A percentile compares a stretch with the other conserved stretches of the same genome.
Conservation (phyloP, 2,797 vertebrate species). For the Loris lydekkerianus region DNA sequence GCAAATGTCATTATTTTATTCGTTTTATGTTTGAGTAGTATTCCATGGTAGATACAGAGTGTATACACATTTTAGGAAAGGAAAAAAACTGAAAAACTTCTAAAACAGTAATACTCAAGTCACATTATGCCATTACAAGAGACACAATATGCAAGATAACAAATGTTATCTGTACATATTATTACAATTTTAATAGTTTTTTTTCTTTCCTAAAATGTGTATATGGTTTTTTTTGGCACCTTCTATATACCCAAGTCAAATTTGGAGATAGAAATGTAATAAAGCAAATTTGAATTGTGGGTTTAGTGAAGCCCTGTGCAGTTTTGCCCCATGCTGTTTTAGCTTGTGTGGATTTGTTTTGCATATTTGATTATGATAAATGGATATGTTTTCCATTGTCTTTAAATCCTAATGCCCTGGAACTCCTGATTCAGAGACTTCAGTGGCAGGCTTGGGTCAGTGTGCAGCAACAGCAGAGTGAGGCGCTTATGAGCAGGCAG, state of each 20-base stretch:
- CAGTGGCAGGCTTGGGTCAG: neutral
- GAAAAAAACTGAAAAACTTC: no score
- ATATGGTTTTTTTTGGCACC: no score
- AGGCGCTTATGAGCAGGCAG: neutral
- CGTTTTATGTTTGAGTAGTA: neutral
- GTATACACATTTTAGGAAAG: neutral
- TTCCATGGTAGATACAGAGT: neutral
- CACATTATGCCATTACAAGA: no score
- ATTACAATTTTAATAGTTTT: no score
- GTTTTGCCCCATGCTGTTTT: neutral
- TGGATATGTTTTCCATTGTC: neutral
- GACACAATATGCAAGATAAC: no score
- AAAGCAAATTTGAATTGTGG: neutral
- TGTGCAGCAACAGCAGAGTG: neutral
- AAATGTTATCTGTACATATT: no score
- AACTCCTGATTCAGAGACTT: neutral
- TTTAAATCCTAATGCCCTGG: neutral
- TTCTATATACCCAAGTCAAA: neutral
- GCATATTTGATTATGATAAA: neutral
- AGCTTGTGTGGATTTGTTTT: neutral
- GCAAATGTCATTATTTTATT: neutral
- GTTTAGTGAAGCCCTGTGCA: neutral
- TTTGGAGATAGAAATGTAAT: neutral
- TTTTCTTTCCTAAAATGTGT: no score
- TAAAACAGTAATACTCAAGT: no score